Percentiles rank a stretch among this genome's conserved stretches.
Conservation (phyloP, 1,140 invertebrate genomes). For the Lepidurus arcticus region DNA sequence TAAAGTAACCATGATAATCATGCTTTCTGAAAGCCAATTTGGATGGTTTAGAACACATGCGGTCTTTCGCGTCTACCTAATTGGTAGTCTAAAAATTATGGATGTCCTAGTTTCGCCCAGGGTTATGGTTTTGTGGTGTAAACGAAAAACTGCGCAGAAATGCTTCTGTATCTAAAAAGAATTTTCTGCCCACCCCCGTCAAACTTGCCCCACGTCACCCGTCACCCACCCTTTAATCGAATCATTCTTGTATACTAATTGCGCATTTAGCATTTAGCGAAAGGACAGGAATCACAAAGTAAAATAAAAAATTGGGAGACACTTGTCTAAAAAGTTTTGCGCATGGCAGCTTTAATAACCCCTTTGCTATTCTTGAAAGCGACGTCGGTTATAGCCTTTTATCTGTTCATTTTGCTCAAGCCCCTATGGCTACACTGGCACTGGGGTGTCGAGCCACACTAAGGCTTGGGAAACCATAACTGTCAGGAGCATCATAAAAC, state of each 20-base stretch:
- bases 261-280: too few species aligned
- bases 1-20: slow-evolving; percentile 7
- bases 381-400: background rate
- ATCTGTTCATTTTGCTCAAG: background rate
- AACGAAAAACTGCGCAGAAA: background rate
- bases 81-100: background rate
- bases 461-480: slow-evolving; percentile 7
- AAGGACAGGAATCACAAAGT: too few species aligned
- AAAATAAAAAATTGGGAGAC: too few species aligned
- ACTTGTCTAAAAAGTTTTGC: too few species aligned
- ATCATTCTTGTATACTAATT: too few species aligned
- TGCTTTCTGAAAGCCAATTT: slow-evolving; percentile 15
- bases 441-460: background rate
- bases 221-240: too few species aligned
- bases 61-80: slow-evolving; percentile 15
- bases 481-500: slow-evolving; percentile 2
- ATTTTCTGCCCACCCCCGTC: too few species aligned
- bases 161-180: background rate
- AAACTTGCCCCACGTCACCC: too few species aligned
- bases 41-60: background rate
- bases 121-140: background rate
- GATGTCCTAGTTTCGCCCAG: slow-evolving; percentile 2
- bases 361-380: background rate
- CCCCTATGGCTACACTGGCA: background rate
- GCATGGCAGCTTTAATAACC: too few species aligned